phyloP scores from a whole-genome alignment of 2,113 vertebrate species.

The Chlorodrepanis virens region DNA sequence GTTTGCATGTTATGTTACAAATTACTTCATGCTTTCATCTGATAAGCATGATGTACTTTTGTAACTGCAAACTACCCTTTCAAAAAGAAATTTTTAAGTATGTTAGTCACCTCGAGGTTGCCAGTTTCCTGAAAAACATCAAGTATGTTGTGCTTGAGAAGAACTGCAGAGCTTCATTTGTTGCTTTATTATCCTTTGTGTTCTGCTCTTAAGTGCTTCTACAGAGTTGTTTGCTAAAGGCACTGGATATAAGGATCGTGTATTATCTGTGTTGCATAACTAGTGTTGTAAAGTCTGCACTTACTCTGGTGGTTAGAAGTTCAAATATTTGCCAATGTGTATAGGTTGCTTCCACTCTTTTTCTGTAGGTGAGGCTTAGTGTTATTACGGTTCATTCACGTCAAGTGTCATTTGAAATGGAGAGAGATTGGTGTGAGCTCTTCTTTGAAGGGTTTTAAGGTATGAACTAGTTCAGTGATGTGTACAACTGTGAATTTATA shows the following conservation, averaged over 20 bases:
- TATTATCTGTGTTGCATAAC: not conserved
- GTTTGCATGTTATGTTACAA: not conserved
- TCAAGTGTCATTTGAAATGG: not conserved
- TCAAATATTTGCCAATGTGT: not conserved
- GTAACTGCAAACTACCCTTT: not conserved
- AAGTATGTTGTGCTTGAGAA: not conserved
- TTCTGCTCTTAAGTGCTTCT: not conserved
- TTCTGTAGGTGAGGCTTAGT: not conserved
- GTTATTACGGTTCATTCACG: not conserved
- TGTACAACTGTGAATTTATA: not conserved
- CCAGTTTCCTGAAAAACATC: not conserved
- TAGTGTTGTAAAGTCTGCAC: not conserved
- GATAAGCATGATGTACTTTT: not conserved
- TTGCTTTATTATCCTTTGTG: not conserved
- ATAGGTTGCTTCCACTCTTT: not conserved
- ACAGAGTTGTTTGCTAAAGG: not conserved
- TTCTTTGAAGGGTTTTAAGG: not conserved
- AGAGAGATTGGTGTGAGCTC: not conserved
- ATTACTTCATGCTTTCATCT: slow-evolving; percentile 8
- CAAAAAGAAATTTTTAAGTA: not conserved
- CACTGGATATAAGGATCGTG: not conserved
- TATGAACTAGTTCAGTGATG: not conserved
- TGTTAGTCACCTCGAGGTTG: not conserved
- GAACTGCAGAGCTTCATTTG: not conserved
- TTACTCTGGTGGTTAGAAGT: not conserved